Evolutionary conservation across 2,888 invertebrate genomes (phyloP).

Genomic region (Nephrotoma flavescens): DNA sequence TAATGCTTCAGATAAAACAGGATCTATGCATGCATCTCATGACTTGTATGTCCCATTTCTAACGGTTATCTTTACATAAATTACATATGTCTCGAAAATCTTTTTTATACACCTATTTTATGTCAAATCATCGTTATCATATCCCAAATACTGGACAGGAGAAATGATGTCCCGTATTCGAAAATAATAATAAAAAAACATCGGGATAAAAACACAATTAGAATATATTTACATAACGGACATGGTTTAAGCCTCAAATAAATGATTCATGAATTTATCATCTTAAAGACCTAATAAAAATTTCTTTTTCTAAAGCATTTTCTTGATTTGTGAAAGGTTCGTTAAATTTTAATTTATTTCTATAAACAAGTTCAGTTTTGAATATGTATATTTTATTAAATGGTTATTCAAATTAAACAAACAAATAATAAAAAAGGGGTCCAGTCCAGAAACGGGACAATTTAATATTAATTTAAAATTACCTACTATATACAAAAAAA

Average conservation of each 20-base stretch:
- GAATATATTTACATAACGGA: slow-evolving; percentile 3
- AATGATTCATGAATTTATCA: slow-evolving; percentile 21
- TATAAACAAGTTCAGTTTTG: slow-evolving; percentile 1
- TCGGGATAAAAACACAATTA: not conserved
- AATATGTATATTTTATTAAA: not conserved
- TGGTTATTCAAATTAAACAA: not conserved
- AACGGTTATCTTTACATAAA: not conserved
- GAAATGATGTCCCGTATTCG: not conserved
- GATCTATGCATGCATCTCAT: not conserved
- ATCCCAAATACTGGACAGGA: not conserved
- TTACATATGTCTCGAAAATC: not conserved
- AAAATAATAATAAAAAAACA: not conserved
- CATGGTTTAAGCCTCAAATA: slow-evolving; percentile 18
- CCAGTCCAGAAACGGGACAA: slow-evolving; percentile 4
- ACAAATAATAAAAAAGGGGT: slow-evolving; percentile 3
- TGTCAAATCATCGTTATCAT: not conserved
- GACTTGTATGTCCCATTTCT: not conserved
- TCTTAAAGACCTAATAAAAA: not conserved
- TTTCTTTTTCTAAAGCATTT: not conserved
- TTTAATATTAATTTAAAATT: not conserved
- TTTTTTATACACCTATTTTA: not conserved
- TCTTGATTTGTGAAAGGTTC: not conserved
- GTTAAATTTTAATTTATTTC: not conserved
- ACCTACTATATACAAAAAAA: not conserved
- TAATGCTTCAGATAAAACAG: not conserved